phyloP scores from a whole-genome alignment of 2,888 invertebrate genomes.

The Aphelenchoides bicaudatus region DNA sequence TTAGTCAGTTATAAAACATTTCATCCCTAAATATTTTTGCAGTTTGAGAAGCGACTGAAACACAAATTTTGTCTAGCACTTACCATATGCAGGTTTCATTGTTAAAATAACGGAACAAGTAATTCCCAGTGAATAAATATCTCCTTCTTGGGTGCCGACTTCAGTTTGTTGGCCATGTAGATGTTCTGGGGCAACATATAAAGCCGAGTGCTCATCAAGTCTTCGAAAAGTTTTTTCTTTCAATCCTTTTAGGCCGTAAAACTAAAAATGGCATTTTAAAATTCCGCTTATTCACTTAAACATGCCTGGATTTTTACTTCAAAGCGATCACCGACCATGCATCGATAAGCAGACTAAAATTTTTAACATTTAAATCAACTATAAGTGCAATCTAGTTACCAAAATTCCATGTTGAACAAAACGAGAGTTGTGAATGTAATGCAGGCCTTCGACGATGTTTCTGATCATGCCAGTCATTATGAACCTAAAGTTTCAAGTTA shows the following conservation, averaged over 20 bases:
- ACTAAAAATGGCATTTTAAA: too few relatives aligned
- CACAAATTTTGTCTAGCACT: neutral
- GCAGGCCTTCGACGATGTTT: conserved; percentile 20
- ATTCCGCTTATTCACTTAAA: too few relatives aligned
- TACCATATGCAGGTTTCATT: conserved; percentile 8
- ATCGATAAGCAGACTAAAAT: conserved; percentile 13
- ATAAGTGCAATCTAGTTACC: too few relatives aligned
- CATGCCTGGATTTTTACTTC: conserved; percentile 41
- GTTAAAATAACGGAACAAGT: conserved; percentile 13
- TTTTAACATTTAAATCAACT: too few relatives aligned
- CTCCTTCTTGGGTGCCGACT: conserved; percentile 21
- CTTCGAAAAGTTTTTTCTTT: neutral
- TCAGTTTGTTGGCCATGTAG: conserved; percentile 23
- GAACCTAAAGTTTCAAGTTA: too few relatives aligned
- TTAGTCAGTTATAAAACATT: too few relatives aligned
- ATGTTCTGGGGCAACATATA: conserved; percentile 48
- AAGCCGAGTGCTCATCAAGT: conserved; percentile 10
- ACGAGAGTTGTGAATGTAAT: conserved; percentile 22
- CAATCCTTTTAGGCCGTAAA: conserved; percentile 1
- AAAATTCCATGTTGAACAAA: conserved; percentile 23
- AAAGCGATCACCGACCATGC: conserved; percentile 35
- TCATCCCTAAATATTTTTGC: neutral
- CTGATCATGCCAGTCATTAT: conserved; percentile 17
- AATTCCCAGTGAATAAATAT: conserved; percentile 18
- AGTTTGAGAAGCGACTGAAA: neutral